Evolutionary conservation across 1,140 invertebrate species (phyloP).

Genomic region (Cherax quadricarinatus): DNA sequence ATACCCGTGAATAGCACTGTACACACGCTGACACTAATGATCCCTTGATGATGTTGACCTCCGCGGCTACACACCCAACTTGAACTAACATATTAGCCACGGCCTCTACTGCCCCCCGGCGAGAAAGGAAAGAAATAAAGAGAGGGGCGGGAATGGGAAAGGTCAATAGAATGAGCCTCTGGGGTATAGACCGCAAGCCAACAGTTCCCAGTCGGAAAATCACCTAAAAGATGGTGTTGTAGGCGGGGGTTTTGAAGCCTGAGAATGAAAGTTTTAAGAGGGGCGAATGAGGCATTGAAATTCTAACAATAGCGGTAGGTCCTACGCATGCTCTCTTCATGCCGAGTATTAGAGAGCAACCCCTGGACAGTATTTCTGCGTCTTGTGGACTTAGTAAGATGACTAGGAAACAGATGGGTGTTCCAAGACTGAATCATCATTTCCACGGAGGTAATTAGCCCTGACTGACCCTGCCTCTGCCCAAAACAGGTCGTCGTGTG

Average conservation of each 20-base stretch:
- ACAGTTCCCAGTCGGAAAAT: neutral
- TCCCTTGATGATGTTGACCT: slow-evolving; percentile 39
- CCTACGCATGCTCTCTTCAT: neutral
- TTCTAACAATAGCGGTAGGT: neutral
- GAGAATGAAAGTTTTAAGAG: neutral
- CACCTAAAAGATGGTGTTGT: neutral
- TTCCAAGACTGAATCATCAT: neutral
- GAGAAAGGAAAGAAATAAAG: slow-evolving; percentile 22
- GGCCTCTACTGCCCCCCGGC: slow-evolving; percentile 23
- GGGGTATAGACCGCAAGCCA: neutral
- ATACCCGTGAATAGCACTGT: slow-evolving; percentile 35
- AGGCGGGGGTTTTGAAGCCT: neutral
- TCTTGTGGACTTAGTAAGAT: neutral
- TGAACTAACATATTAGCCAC: slow-evolving; percentile 48
- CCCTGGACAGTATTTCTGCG: neutral
- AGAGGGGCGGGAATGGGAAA: neutral
- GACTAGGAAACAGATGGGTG: neutral
- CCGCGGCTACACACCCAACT: slow-evolving; percentile 32
- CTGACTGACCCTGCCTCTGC: neutral
- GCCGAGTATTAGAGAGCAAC: neutral
- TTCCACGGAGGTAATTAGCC: neutral
- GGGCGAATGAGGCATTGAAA: neutral
- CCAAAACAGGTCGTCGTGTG: neutral
- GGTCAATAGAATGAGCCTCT: neutral
- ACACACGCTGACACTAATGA: slow-evolving; percentile 46